A percentile compares a stretch with the other conserved stretches of the same genome.
phyloP scores from a whole-genome alignment of 2,888 invertebrate species.

The Campaea margaritaria region DNA sequence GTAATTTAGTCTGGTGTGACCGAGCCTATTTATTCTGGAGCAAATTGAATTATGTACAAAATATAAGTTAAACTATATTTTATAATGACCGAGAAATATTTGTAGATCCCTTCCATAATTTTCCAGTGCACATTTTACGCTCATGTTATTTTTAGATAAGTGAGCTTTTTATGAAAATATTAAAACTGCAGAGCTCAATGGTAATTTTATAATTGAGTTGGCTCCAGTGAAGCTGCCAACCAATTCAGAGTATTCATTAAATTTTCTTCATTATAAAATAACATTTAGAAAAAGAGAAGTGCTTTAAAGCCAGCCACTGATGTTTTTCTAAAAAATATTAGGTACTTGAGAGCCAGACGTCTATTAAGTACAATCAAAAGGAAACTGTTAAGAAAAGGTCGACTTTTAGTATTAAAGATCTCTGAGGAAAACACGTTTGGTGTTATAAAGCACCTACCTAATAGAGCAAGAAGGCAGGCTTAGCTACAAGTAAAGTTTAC shows the following conservation, averaged over 20 bases:
- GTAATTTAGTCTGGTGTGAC: no score
- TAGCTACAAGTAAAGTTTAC: no score
- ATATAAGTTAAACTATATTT: no score
- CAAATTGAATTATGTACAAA: no score
- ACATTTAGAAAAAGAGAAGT: conserved; percentile 56
- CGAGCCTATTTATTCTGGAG: no score
- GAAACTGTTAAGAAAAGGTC: not conserved
- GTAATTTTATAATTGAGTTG: conserved; percentile 57
- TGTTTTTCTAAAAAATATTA: conserved; percentile 43
- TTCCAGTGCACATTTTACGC: not conserved
- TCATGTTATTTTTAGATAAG: conserved; percentile 5
- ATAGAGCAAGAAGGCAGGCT: no score
- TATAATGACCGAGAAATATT: no score
- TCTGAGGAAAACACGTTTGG: no score
- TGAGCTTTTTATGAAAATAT: conserved; percentile 30
- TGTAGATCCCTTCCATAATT: not conserved
- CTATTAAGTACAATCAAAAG: conserved; percentile 1
- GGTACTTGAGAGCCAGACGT: conserved; percentile 3
- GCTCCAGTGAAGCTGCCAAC: conserved; percentile 59
- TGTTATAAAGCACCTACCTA: no score
- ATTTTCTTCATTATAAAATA: conserved; percentile 57
- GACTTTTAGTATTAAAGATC: not conserved
- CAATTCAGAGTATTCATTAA: conserved; percentile 71
- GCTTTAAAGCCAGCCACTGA: conserved; percentile 43
- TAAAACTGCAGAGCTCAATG: conserved; percentile 50